These are phyloP conservation scores for Gallirallus australis DNA, from an alignment of 2,797 vertebrate genomes.

Conservation along the genomic window DNA sequence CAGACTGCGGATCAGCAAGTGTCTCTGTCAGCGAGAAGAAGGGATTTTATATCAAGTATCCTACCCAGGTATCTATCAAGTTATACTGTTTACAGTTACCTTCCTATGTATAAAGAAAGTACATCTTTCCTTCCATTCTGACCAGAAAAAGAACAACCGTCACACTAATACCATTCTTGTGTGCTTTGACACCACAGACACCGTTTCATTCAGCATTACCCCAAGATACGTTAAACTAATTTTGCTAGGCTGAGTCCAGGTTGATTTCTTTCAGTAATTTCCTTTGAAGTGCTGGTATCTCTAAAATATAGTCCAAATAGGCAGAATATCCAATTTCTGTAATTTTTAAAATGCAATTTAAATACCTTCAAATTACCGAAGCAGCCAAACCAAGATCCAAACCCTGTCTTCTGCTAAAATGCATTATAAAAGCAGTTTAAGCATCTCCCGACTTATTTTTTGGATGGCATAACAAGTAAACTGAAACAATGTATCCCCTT, in stretches of 20 bases:
- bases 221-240: conserved; percentile 71
- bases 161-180: neutral
- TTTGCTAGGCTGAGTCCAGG: conserved; percentile 62
- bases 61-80: neutral
- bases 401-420: conserved; percentile 15
- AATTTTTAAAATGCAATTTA: conserved; percentile 74
- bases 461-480: neutral
- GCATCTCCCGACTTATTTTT: neutral
- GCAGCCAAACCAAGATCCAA: conserved; percentile 50
- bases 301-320: conserved; percentile 69
- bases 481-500: conserved; percentile 41
- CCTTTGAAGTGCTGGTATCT: conserved; percentile 77
- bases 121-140: neutral
- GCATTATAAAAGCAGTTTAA: conserved; percentile 21
- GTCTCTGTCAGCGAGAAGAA: neutral
- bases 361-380: conserved; percentile 69
- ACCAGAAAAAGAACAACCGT: neutral
- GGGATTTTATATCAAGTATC: neutral
- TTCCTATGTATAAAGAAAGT: neutral
- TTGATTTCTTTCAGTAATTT: conserved; percentile 57
- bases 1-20: neutral
- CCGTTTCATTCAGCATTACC: conserved; percentile 65
- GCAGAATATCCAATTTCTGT: conserved; percentile 67
- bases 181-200: neutral
- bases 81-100: neutral